These are phyloP conservation scores for Sebastes flavidus DNA, from an alignment of 2,797 vertebrate genomes.

Conservation along the genomic window DNA sequence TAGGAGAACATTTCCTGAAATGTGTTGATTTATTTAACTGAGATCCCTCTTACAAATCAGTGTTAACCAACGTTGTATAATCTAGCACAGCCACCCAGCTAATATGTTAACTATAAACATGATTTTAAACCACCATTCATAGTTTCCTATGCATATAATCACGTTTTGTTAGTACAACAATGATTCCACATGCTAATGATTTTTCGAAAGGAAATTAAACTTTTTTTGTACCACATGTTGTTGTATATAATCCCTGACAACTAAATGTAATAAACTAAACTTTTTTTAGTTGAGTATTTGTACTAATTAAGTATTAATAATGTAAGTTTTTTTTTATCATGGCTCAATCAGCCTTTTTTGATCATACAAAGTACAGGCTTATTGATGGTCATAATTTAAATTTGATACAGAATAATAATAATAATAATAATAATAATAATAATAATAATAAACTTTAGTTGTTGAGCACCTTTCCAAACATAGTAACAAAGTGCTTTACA, in stretches of 20 bases:
- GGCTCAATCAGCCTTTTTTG: not conserved
- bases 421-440: too few species aligned
- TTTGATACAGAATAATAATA: not conserved
- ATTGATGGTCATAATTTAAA: not conserved
- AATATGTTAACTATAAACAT: too few species aligned
- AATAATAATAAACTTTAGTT: too few species aligned
- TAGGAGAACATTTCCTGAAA: slow-evolving; percentile 18
- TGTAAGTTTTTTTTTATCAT: not conserved
- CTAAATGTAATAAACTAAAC: not conserved
- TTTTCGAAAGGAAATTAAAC: too few species aligned
- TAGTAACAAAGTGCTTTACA: too few species aligned
- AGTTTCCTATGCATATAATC: too few species aligned
- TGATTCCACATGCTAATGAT: too few species aligned
- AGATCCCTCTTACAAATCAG: rapidly evolving
- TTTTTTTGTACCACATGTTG: not conserved
- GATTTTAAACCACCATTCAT: too few species aligned
- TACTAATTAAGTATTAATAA: not conserved
- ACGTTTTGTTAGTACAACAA: not conserved
- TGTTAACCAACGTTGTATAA: not conserved
- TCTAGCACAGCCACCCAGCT: not conserved
- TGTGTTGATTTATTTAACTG: not conserved
- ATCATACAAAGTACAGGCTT: not conserved
- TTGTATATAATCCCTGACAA: not conserved
- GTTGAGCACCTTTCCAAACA: too few species aligned
- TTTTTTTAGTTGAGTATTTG: not conserved